A percentile compares a stretch with the other conserved stretches of the same genome.
phyloP scores from a whole-genome alignment of 2,888 invertebrate species.

The Thecocarcelia acutangulata region DNA sequence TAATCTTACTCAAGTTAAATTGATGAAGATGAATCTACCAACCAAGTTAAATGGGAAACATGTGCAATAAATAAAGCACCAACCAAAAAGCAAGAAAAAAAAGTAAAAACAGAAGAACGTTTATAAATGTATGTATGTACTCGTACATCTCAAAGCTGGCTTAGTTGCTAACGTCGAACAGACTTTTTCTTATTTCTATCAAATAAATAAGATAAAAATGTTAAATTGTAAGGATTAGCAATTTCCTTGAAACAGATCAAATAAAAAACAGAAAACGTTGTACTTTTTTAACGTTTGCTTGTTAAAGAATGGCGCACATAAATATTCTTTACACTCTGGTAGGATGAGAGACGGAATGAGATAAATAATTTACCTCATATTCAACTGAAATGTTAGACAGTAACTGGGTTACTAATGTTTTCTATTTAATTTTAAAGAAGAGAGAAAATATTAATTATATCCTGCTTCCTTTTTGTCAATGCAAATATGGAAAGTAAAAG shows the following conservation, averaged over 20 bases:
- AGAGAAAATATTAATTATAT: slow-evolving; percentile 16
- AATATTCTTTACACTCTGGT: slow-evolving; percentile 25
- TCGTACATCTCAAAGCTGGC: slow-evolving; percentile 13
- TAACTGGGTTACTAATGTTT: slow-evolving; percentile 51
- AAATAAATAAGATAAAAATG: slow-evolving; percentile 57
- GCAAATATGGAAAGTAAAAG: neutral
- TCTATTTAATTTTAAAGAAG: neutral
- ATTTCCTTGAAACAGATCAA: slow-evolving; percentile 32
- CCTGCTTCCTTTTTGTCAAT: slow-evolving; percentile 29
- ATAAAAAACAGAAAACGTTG: neutral
- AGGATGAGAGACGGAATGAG: neutral
- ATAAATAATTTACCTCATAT: slow-evolving; percentile 34
- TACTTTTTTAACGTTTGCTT: neutral
- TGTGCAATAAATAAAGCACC: slow-evolving; percentile 37
- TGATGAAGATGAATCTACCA: slow-evolving; percentile 68
- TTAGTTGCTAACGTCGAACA: slow-evolving; percentile 4
- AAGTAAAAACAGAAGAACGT: neutral
- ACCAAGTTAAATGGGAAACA: slow-evolving; percentile 53
- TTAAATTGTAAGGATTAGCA: slow-evolving; percentile 58
- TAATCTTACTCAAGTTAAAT: slow-evolving; percentile 67
- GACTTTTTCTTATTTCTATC: slow-evolving; percentile 6
- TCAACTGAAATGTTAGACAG: slow-evolving; percentile 7
- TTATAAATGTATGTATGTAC: neutral
- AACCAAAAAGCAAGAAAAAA: slow-evolving; percentile 7
- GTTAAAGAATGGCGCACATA: slow-evolving; percentile 4